Conservation (phyloP, 37 sponge, comb jelly and placozoan genomes). For the Diacarnus erythraeanus region DNA sequence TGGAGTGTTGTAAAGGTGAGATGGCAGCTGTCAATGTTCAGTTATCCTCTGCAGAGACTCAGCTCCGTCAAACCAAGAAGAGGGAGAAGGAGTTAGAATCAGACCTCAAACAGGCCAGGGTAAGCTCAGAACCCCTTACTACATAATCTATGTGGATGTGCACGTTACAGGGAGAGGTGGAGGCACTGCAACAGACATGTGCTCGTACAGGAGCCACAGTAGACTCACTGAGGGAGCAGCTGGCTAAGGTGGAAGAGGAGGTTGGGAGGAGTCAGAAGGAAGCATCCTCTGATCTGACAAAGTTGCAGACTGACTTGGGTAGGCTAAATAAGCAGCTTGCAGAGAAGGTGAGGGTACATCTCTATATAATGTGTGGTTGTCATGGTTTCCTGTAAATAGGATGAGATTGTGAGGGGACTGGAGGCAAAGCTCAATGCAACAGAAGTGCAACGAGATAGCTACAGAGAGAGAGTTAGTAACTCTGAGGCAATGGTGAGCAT, state of each 20-base stretch:
- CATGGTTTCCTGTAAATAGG: background rate
- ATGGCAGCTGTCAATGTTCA: constrained; percentile 44
- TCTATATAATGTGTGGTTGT: background rate
- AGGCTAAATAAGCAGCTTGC: constrained; percentile 33
- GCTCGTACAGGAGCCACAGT: constrained; percentile 39
- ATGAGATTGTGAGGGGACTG: background rate
- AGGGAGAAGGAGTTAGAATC: constrained; percentile 7
- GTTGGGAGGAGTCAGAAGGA: background rate
- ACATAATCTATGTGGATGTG: background rate
- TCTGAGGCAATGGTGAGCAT: constrained; percentile 30
- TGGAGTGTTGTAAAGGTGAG: constrained; percentile 39
- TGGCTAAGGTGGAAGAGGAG: constrained; percentile 16
- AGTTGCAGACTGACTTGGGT: constrained; percentile 45
- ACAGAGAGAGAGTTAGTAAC: constrained; percentile 11
- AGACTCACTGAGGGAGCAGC: constrained; percentile 46
- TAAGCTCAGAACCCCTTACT: background rate
- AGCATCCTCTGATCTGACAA: background rate
- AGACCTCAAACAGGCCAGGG: constrained; percentile 36
- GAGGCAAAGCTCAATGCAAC: constrained; percentile 13
- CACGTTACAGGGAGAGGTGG: constrained; percentile 39
- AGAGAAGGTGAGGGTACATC: constrained; percentile 23
- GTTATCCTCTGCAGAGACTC: constrained; percentile 25
- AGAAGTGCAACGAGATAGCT: constrained; percentile 23
- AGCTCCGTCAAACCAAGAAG: constrained; percentile 12
- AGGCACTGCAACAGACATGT: constrained; percentile 22